Conservation (phyloP, 2,113 vertebrate genomes). For the Nycticryphes semicollaris region DNA sequence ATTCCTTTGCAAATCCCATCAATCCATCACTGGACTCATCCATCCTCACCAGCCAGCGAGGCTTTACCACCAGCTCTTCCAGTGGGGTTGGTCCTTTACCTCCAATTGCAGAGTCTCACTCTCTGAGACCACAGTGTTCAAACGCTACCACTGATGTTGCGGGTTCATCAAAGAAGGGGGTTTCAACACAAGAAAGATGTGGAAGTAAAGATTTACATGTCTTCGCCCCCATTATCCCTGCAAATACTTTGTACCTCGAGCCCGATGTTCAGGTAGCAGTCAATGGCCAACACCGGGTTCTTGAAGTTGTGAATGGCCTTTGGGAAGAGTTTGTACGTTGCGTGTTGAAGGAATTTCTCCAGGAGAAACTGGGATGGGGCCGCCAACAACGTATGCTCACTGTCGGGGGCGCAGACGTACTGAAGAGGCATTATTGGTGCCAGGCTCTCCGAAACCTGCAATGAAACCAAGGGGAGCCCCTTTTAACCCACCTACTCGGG, state of each 20-base stretch:
- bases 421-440: constrained; percentile 86
- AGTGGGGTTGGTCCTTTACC: neutral
- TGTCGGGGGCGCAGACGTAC: constrained; percentile 96
- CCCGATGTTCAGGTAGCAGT: constrained; percentile 96
- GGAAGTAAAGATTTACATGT: neutral
- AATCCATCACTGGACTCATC: neutral
- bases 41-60: neutral
- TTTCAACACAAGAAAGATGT: neutral
- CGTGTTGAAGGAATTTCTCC: constrained; percentile 94
- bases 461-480: neutral
- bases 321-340: constrained; percentile 91
- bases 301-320: constrained; percentile 86
- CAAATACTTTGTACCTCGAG: constrained; percentile 81
- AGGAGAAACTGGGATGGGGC: constrained; percentile 94
- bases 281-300: constrained; percentile 91
- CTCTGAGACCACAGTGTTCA: neutral
- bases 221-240: neutral
- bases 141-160: neutral
- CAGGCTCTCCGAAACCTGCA: constrained; percentile 84
- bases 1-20: neutral
- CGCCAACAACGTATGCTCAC: constrained; percentile 90
- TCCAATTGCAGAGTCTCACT: neutral
- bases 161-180: neutral
- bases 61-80: neutral
- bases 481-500: neutral